phyloP scores from a whole-genome alignment of 1,140 invertebrate species.

The Drosophila mayri region DNA sequence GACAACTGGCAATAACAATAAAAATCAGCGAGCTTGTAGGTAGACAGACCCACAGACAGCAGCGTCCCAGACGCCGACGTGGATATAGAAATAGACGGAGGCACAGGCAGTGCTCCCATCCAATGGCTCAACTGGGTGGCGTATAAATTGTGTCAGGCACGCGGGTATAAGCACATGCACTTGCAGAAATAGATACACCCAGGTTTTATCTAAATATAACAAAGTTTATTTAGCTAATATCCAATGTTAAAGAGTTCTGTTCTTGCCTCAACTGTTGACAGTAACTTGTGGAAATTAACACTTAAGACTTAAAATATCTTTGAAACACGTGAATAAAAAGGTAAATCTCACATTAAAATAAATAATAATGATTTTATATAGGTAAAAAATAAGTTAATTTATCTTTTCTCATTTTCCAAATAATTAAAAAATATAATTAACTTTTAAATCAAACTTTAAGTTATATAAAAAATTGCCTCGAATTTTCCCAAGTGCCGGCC shows the following conservation, averaged over 20 bases:
- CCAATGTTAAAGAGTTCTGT: background rate
- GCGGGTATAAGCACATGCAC: slow-evolving; percentile 25
- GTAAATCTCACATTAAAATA: background rate
- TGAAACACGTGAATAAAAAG: background rate
- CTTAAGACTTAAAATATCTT: background rate
- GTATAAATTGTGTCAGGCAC: slow-evolving; percentile 46
- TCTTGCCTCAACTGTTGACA: background rate
- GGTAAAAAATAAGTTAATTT: background rate
- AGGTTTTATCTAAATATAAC: background rate
- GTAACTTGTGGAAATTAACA: slow-evolving; percentile 3
- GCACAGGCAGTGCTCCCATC: slow-evolving; percentile 14
- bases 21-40: slow-evolving; percentile 78
- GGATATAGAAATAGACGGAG: slow-evolving; percentile 29
- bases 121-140: slow-evolving; percentile 50
- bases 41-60: slow-evolving; percentile 52
- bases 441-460: background rate
- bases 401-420: background rate
- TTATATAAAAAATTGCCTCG: background rate
- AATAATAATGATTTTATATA: background rate
- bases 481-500: slow-evolving; percentile 11
- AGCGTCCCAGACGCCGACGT: slow-evolving; percentile 27
- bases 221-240: background rate
- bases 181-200: background rate
- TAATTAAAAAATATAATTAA: background rate
- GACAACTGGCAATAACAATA: slow-evolving; percentile 83